Base-by-base conservation (phyloP, 92 coral and sea anemone species). In the Parazoanthus darwini region DNA sequence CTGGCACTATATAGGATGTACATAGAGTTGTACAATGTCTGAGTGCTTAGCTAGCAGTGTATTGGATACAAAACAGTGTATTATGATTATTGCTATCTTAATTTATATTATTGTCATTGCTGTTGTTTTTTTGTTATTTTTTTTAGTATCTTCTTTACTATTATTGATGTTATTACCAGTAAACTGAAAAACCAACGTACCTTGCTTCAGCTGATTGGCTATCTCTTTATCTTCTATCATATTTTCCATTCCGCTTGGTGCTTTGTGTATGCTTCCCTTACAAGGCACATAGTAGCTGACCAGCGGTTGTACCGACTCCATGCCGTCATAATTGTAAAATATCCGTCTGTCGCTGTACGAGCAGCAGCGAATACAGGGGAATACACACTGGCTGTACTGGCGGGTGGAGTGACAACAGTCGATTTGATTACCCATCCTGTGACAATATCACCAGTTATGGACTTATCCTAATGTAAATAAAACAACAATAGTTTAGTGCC, bases 221-320 rank as follows among this genome's bases (percentile, higher is more conserved):
- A 91, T 76, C 37, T 89, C 91, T 9, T 67, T 29, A 18, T 93
- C 95, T 4, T 89, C 80, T 67, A 56, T 89, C 36, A 92, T 88
- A 54, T 26, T 76, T 66, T 18, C 74, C 68, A 93, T 43, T 42
- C 83, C 66, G 10, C 73, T 42, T 0, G 91, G 96, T 15, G 91
- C 90, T 51, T 87, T 84, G 10, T 71, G 88, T 50, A 93, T 88
- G 14, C 54, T 77, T 14, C 77, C 67, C 74, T 79, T 83, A 26
- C 87, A 63, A 8, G 96, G 96, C 35, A 82, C 72, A 85, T 89
- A 81, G 44, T 88, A 79, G 80, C 82, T 63, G 43, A 93, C 90
- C 71, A 93, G 63, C 3, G 94, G 96, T 11, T 91, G 94, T 5
- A 93, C 96, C 22, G 79, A 85, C 56, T 93, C 96, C 91, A 91